Base-by-base conservation (phyloP, 2,888 invertebrate species). In the Itoplectis maculator region DNA sequence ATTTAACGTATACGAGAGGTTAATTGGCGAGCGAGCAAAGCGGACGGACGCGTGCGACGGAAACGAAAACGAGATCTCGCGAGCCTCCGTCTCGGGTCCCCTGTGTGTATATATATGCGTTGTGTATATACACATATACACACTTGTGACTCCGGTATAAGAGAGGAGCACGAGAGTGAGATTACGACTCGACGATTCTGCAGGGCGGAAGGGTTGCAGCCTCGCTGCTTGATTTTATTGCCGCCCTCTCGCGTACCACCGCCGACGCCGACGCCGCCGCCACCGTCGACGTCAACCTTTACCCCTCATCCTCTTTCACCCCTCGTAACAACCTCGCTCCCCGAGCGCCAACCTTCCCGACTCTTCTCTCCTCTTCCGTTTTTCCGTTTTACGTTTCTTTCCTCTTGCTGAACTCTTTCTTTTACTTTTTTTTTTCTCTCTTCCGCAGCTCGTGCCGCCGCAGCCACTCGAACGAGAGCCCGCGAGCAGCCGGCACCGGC, bases 181-280 rank as follows among this genome's bases (percentile, higher is more conserved):
- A 91, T 90, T 90, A 89, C 89, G 88, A 88, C 86, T 88, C 89
- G 86, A 86, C 83, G 84, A 88, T 88, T 86, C 87, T 87, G 85
- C 59, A 87, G 84, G 81, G 82, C 87, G 88, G 87, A 90, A 91
- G 91, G 91, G 91, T 91, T 91, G 90, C 85, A 88, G 86, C 88
- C 89, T 87, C 87, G 86, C 83, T 87, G 88, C 88, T 89, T 91
- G 90, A 91, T 91, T 91, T 91, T 91, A 91, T 91, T 90, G 89
- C 89, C 88, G 88, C 86, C 88, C 85, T 86, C 79, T 81, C 79
- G 74, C 73, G 79, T 79, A 49, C 66, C n/a, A n/a, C n/a, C n/a
- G n/a, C 42, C 74, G 73, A 82, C 79, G 70, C 72, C 85, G 69
- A 68, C 80, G 23, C 29, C 29, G 23, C 40, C 79, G 73, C 69